These are phyloP conservation scores for Andrena camellia DNA, from an alignment of 2,888 invertebrate species.

Conservation along the genomic window DNA sequence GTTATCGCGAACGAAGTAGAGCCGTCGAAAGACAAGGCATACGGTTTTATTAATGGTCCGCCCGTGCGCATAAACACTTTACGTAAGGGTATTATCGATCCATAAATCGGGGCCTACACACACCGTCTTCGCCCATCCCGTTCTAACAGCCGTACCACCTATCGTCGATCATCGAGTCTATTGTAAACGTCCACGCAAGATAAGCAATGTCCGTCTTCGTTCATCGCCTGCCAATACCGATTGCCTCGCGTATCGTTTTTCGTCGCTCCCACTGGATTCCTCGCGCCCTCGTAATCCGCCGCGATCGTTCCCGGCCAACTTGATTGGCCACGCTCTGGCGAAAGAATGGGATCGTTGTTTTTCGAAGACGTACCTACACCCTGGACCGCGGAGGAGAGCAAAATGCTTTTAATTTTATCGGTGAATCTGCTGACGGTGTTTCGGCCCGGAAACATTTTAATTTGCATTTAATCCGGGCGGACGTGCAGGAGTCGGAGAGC, in stretches of 20 bases:
- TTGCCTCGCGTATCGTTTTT: not conserved
- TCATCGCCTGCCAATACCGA: slow-evolving; percentile 46
- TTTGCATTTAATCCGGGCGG: slow-evolving; percentile 58
- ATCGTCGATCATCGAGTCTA: slow-evolving; percentile 77
- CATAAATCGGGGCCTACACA: slow-evolving; percentile 81
- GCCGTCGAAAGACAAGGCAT: slow-evolving; percentile 74
- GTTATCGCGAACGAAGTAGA: slow-evolving; percentile 71
- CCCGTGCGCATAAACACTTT: slow-evolving; percentile 81
- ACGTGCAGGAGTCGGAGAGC: slow-evolving; percentile 8
- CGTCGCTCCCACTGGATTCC: not conserved
- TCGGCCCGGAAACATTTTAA: slow-evolving; percentile 56
- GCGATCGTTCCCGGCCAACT: not conserved
- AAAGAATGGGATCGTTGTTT: not conserved
- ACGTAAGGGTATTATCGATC: slow-evolving; percentile 82
- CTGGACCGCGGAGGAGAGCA: not conserved
- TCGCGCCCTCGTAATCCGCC: not conserved
- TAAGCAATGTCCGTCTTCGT: slow-evolving; percentile 49
- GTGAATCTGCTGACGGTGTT: slow-evolving; percentile 20
- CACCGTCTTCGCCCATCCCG: slow-evolving; percentile 59
- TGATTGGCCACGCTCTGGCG: not conserved
- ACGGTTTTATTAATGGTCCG: slow-evolving; percentile 79
- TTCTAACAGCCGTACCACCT: slow-evolving; percentile 56
- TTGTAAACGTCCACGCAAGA: slow-evolving; percentile 34
- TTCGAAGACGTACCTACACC: slow-evolving; percentile 11
- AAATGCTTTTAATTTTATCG: slow-evolving; percentile 41